Evolutionary conservation across 1,140 invertebrate species (phyloP).

Genomic region (Drosophila aff.): DNA sequence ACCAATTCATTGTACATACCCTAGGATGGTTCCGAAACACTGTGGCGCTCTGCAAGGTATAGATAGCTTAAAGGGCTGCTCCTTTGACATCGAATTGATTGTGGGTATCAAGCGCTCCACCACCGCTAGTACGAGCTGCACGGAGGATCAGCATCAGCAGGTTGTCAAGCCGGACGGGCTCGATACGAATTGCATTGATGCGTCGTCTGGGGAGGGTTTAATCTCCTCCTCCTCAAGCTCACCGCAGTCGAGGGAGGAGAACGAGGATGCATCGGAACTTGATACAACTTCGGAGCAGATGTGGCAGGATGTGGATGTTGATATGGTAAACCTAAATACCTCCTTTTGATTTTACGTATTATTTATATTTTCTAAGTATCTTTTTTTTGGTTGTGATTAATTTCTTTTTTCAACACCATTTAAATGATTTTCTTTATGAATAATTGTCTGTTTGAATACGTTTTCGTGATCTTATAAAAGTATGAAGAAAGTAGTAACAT

Average conservation of each 20-base stretch:
- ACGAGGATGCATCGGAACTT: background rate
- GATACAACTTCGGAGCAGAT: background rate
- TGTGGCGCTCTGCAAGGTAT: constrained; percentile 64
- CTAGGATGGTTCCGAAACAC: constrained; percentile 66
- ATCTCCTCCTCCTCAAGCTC: background rate
- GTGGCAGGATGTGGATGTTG: background rate
- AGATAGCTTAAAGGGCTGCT: constrained; percentile 45
- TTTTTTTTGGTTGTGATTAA: background rate
- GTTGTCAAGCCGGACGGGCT: background rate
- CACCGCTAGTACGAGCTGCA: background rate
- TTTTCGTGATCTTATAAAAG: background rate
- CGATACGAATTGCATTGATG: background rate
- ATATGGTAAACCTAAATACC: background rate
- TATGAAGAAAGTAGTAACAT: background rate
- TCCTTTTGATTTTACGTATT: constrained; percentile 3
- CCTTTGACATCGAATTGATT: background rate
- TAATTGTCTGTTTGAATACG: background rate
- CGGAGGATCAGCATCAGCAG: background rate
- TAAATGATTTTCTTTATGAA: background rate
- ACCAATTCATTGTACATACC: background rate
- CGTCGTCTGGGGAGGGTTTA: background rate
- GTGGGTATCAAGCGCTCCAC: background rate
- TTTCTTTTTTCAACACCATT: background rate
- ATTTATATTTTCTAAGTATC: background rate
- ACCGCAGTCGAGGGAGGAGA: background rate